Conservation (phyloP, 2,113 vertebrate genomes). For the Gadus chalcogrammus region DNA sequence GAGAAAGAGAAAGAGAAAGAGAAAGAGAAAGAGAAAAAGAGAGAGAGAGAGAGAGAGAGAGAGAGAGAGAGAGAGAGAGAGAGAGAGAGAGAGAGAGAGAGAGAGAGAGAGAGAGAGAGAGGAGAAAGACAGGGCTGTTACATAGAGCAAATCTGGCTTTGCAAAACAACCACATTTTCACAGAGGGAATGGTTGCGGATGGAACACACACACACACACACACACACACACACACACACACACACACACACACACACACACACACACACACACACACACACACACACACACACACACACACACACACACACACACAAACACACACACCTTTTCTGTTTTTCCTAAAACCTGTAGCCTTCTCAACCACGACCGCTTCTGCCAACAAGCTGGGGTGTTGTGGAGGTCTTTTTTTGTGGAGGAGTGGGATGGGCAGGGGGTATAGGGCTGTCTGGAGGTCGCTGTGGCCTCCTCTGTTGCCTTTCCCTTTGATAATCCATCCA, state of each 20-base stretch:
- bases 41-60: too few species aligned
- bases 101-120: too few species aligned
- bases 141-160: too few species aligned
- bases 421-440: too few species aligned
- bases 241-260: not conserved
- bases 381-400: constrained; percentile 34
- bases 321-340: constrained; percentile 28
- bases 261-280: constrained; percentile 1
- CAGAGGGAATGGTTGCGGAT: not conserved
- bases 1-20: too few species aligned
- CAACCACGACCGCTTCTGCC: constrained; percentile 34
- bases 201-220: not conserved
- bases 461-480: constrained; percentile 5
- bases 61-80: too few species aligned
- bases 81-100: too few species aligned
- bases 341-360: constrained; percentile 39
- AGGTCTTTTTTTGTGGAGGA: constrained; percentile 1
- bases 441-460: too few species aligned
- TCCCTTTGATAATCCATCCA: constrained; percentile 31
- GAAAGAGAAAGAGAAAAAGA: too few species aligned
- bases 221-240: not conserved
- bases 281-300: constrained; percentile 9
- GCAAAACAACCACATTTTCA: too few species aligned
- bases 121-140: too few species aligned
- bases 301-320: constrained; percentile 7